These are phyloP conservation scores for Odontamblyopus lacepedii DNA, from an alignment of 2,797 vertebrate genomes.

Conservation along the genomic window DNA sequence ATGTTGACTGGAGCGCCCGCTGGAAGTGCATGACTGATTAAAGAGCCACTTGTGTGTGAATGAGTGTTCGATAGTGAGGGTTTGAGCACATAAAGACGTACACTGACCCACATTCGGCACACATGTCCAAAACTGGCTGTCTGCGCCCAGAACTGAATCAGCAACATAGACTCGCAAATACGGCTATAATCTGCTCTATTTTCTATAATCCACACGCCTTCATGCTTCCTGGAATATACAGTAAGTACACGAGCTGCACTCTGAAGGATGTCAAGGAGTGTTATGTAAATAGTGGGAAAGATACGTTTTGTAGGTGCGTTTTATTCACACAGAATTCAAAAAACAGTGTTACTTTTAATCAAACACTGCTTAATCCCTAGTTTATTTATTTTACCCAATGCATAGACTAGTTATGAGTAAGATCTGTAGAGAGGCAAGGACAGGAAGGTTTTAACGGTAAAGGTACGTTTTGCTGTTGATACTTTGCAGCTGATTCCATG, in stretches of 20 bases:
- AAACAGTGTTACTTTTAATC: neutral
- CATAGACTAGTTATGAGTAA: neutral
- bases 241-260: neutral
- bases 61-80: slow-evolving; percentile 62
- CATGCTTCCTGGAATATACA: neutral
- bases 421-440: neutral
- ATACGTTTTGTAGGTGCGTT: neutral
- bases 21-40: slow-evolving; percentile 72
- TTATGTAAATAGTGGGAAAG: neutral
- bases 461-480: no score
- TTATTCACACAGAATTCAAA: neutral
- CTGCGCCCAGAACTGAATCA: slow-evolving; percentile 20
- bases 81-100: slow-evolving; percentile 35
- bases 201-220: slow-evolving; percentile 12
- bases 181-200: slow-evolving; percentile 12
- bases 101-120: slow-evolving; percentile 30
- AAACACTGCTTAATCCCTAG: neutral
- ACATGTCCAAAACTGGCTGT: slow-evolving; percentile 28
- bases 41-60: slow-evolving; percentile 68
- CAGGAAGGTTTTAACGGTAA: no score
- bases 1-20: slow-evolving; percentile 54
- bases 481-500: no score
- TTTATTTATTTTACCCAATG: neutral
- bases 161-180: slow-evolving; percentile 14
- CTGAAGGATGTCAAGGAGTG: neutral